Percentiles rank a stretch among this genome's conserved stretches.
Conservation (phyloP, 2,888 invertebrate genomes). For the Aphodius granarius region DNA sequence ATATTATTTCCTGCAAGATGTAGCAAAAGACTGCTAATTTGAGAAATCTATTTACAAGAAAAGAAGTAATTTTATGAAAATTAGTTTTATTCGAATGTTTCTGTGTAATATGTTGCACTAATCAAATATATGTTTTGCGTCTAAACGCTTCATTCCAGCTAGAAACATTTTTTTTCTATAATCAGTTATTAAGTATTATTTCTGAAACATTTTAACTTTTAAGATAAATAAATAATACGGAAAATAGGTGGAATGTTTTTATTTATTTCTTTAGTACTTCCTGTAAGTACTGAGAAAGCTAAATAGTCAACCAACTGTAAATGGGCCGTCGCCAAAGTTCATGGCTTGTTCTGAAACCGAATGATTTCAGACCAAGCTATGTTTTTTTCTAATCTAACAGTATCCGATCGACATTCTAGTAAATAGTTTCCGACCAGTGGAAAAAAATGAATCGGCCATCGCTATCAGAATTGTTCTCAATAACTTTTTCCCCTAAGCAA, state of each 20-base stretch:
- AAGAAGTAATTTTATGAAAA: too few relatives aligned
- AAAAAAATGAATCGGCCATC: background rate
- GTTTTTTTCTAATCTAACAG: background rate
- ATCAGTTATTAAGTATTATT: too few relatives aligned
- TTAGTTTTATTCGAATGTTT: too few relatives aligned
- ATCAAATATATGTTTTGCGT: too few relatives aligned
- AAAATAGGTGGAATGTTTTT: background rate
- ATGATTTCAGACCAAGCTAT: background rate
- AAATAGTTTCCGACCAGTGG: background rate
- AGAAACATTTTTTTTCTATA: too few relatives aligned
- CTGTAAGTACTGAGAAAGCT: background rate
- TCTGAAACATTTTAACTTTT: too few relatives aligned
- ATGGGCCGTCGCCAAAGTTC: background rate
- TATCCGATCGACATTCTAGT: background rate
- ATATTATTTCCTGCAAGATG: background rate
- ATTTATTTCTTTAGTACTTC: background rate
- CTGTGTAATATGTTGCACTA: too few relatives aligned
- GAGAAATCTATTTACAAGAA: too few relatives aligned
- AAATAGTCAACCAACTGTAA: background rate
- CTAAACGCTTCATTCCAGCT: too few relatives aligned
- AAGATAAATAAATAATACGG: background rate
- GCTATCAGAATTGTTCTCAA: background rate
- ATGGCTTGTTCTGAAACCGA: too few relatives aligned
- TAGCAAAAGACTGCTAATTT: background rate
- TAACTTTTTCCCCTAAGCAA: background rate